A percentile compares a stretch with the other conserved stretches of the same genome.
phyloP scores from a whole-genome alignment of 2,888 invertebrate species.

The Eupithecia insigniata region DNA sequence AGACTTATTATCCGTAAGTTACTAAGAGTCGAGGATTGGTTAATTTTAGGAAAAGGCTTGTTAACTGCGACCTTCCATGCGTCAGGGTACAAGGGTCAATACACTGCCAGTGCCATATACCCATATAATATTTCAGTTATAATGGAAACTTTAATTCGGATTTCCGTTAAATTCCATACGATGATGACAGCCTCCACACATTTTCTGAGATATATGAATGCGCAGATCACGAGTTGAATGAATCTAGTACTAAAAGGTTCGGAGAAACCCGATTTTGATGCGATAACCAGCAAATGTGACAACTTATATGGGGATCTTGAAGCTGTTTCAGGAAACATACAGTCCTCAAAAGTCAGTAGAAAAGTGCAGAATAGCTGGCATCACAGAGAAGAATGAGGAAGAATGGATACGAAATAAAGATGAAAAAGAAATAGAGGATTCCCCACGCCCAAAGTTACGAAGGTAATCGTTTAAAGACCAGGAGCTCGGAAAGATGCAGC shows the following conservation, averaged over 20 bases:
- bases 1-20: no score
- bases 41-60: no score
- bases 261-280: not conserved
- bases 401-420: no score
- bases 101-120: no score
- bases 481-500: not conserved
- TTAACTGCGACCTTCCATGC: no score
- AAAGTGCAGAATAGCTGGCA: not conserved
- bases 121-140: no score
- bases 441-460: not conserved
- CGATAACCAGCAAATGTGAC: conserved; percentile 1
- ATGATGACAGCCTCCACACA: conserved; percentile 8
- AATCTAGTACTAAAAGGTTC: not conserved
- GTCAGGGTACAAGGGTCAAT: no score
- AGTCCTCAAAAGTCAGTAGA: not conserved
- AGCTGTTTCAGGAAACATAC: not conserved
- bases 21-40: no score
- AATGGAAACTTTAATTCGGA: conserved; percentile 13
- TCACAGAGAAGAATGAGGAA: not conserved
- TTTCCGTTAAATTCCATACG: conserved; percentile 7
- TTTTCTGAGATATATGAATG: conserved; percentile 9
- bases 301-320: conserved; percentile 5
- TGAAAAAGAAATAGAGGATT: not conserved
- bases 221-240: not conserved
- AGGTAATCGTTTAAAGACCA: not conserved